phyloP scores from a whole-genome alignment of 2,888 invertebrate species.

The Nemotelus nigrinus region DNA sequence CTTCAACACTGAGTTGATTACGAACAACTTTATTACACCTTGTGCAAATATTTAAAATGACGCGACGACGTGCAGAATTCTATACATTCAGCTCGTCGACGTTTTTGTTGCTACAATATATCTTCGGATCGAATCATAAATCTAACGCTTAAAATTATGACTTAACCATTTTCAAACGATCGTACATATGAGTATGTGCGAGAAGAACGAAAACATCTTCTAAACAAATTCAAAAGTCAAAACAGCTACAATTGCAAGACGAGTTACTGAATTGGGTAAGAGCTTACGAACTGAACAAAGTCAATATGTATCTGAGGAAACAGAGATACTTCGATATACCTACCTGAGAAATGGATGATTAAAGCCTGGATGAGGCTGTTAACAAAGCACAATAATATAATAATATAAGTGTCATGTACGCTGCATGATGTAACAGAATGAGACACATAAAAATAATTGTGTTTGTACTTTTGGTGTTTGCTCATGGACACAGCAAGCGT shows the following conservation, averaged over 20 bases:
- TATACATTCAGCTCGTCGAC: constrained; percentile 2
- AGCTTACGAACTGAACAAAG: no score
- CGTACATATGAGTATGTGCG: not conserved
- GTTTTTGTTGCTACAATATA: constrained; percentile 7
- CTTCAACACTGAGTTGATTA: constrained; percentile 6
- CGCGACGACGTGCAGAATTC: not conserved
- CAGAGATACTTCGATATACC: no score
- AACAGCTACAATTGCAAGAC: no score
- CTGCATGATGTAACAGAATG: not conserved
- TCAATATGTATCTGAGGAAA: no score
- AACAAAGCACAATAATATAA: constrained; percentile 12
- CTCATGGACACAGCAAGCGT: not conserved
- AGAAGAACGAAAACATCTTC: not conserved
- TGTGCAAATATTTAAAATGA: constrained; percentile 12
- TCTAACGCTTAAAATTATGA: constrained; percentile 10
- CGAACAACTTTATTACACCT: constrained; percentile 8
- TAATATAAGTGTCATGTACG: not conserved
- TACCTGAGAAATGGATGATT: no score
- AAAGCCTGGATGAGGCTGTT: not conserved
- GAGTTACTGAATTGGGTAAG: no score
- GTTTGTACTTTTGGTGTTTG: constrained; percentile 16
- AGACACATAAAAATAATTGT: constrained; percentile 21
- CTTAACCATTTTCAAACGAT: not conserved
- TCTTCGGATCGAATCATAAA: constrained; percentile 29
- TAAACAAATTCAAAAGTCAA: not conserved